These are phyloP conservation scores for Halocynthia aurantium DNA, from an alignment of 23 tunicate genomes.

Conservation along the genomic window DNA sequence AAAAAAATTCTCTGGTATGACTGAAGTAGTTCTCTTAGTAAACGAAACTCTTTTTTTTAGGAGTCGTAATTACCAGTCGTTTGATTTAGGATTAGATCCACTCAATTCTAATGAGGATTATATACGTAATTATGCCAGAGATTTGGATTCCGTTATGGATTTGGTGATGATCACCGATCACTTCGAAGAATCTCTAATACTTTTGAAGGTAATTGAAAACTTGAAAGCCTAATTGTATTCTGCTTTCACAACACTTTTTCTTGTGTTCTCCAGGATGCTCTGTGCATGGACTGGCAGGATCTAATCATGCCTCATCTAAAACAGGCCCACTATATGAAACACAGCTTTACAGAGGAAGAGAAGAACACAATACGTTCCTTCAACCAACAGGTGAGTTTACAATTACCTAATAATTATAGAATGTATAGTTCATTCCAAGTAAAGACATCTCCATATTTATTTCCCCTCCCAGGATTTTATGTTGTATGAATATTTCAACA, in stretches of 20 bases:
- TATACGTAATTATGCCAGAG: neutral
- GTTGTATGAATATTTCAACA: constrained; percentile 18
- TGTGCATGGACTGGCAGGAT: constrained; percentile 17
- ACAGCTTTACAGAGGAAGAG: neutral
- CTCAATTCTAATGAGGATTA: neutral
- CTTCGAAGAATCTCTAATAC: constrained; percentile 12
- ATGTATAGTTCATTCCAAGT: neutral
- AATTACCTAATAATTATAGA: neutral
- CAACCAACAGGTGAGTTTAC: constrained; percentile 2
- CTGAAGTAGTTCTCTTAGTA: no score
- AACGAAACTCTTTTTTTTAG: neutral
- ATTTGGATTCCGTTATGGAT: constrained; percentile 3
- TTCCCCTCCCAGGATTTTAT: neutral
- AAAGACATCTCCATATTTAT: neutral
- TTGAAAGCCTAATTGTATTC: neutral
- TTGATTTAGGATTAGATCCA: constrained; percentile 18
- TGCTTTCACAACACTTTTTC: neutral
- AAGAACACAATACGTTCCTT: neutral
- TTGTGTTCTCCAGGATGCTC: constrained; percentile 4
- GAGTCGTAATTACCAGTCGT: constrained; percentile 1
- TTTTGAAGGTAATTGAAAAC: constrained; percentile 12
- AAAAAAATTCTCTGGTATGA: no score
- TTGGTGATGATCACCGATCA: constrained; percentile 15
- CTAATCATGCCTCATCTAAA: neutral
- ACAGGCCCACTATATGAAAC: neutral